Percentiles rank a stretch among this genome's conserved stretches.
phyloP scores from a whole-genome alignment of 2,797 vertebrate genomes.

The Sebastes ruberrimus region DNA sequence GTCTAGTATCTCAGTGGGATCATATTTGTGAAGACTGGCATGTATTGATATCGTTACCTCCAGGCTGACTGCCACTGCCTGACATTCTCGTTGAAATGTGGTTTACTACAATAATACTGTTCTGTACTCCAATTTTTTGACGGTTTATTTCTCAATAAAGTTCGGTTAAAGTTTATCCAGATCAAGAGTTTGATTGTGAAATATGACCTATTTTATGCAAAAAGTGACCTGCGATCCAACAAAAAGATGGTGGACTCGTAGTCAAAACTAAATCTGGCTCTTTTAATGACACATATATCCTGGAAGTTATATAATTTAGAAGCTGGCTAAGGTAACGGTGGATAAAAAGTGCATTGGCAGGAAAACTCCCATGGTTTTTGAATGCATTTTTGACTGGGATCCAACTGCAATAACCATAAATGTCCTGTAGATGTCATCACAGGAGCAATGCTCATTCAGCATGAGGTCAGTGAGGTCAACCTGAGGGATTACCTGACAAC shows the following conservation, averaged over 20 bases:
- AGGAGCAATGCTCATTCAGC: slow-evolving; percentile 17
- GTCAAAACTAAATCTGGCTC: not conserved
- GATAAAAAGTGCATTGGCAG: not conserved
- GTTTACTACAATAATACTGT: not conserved
- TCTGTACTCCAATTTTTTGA: not conserved
- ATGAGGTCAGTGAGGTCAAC: not conserved
- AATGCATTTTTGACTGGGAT: not conserved
- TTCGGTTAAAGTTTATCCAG: not conserved
- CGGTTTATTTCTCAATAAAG: not conserved
- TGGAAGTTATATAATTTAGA: not conserved
- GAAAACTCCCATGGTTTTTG: not conserved
- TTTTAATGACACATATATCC: not conserved
- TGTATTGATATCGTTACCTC: not conserved
- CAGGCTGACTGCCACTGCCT: not conserved
- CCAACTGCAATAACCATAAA: not conserved
- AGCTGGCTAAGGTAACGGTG: not conserved
- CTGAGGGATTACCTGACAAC: not conserved
- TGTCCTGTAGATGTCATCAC: slow-evolving; percentile 56
- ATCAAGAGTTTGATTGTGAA: not conserved
- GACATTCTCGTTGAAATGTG: not conserved
- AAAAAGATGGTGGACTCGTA: not conserved
- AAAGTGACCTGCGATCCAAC: not conserved
- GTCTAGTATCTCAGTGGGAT: not conserved
- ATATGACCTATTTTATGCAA: not conserved
- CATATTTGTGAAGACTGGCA: not conserved